Base-by-base conservation (phyloP, 1,140 invertebrate genomes). In the Drosophila rhopaloa region DNA sequence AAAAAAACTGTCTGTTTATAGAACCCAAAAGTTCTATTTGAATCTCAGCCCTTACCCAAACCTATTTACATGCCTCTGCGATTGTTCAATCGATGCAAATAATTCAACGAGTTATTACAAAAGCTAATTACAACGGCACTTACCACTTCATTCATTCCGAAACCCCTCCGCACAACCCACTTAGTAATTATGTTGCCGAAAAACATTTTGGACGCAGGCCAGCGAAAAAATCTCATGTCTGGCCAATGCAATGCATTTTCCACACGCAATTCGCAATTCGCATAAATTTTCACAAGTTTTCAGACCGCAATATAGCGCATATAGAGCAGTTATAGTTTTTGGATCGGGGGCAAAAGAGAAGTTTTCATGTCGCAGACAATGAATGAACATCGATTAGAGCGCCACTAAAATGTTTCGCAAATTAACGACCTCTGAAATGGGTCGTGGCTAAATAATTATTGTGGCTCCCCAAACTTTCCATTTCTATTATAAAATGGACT, bases 351-450 rank as follows among this genome's bases (percentile, higher is more conserved):
- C 1, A 32, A 27, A 29, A 14, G 61, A 40, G 32, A 4, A n/a
- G 27, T n/a, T 40, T 44, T 71, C 51, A 35, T 70, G 65, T 50
- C 44, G 53, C 66, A 35, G 51, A 58, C 68, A 58, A 35, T 71
- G 66, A 61, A 82, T 70, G 73, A 76, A 53, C 66, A 79, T 79
- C 76, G 76, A 79, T 79, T 72, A 59, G 68, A 53, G 54, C 10
- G 14, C 58, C 75, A 56, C 58, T 51, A 72, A 79, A 79, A 79
- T 79, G 81, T 76, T 83, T 84, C 62, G 53, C 81, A 84, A 84
- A 79, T 83, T 84, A 83, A 84, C 80, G 47, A 76, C 47, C 63
- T 53, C 46, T 24, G 40, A 62, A 48, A 24, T 38, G n/a, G 37
- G 41, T 37, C 38, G 68, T 32, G 47, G 58, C 58, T 74, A 74